Evolutionary conservation across 2,113 vertebrate species (phyloP).

Genomic region (Onychostruthus taczanowskii): DNA sequence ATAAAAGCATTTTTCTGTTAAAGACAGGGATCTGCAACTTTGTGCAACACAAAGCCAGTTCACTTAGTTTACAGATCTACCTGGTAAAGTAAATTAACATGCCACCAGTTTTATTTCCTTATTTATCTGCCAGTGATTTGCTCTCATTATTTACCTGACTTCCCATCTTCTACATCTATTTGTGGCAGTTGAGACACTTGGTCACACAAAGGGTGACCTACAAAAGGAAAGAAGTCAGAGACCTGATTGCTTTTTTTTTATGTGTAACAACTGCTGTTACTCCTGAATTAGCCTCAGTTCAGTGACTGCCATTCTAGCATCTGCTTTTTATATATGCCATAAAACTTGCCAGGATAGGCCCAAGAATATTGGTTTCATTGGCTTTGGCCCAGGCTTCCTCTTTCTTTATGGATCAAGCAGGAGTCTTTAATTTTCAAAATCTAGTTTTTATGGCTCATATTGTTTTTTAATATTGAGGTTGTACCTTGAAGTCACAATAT

Average conservation of each 20-base stretch:
- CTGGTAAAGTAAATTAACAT: background rate
- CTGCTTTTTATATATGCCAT: background rate
- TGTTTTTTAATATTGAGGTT: background rate
- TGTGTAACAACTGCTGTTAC: background rate
- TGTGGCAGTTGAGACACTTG: background rate
- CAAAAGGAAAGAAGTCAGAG: background rate
- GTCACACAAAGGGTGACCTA: background rate
- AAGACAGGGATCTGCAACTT: background rate
- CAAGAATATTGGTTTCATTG: background rate
- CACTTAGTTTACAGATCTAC: background rate
- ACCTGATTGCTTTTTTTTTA: background rate
- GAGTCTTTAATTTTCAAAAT: background rate
- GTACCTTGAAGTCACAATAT: background rate
- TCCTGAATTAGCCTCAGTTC: background rate
- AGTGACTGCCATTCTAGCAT: background rate
- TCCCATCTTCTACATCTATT: background rate
- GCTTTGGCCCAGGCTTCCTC: background rate
- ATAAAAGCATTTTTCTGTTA: background rate
- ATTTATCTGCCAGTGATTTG: background rate
- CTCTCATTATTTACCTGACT: background rate
- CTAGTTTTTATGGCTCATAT: background rate
- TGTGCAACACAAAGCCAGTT: background rate
- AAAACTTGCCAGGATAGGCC: background rate
- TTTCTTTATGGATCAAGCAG: background rate
- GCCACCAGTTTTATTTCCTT: background rate